Evolutionary conservation across 2,113 vertebrate genomes (phyloP).

Genomic region (Cyanistes caeruleus): DNA sequence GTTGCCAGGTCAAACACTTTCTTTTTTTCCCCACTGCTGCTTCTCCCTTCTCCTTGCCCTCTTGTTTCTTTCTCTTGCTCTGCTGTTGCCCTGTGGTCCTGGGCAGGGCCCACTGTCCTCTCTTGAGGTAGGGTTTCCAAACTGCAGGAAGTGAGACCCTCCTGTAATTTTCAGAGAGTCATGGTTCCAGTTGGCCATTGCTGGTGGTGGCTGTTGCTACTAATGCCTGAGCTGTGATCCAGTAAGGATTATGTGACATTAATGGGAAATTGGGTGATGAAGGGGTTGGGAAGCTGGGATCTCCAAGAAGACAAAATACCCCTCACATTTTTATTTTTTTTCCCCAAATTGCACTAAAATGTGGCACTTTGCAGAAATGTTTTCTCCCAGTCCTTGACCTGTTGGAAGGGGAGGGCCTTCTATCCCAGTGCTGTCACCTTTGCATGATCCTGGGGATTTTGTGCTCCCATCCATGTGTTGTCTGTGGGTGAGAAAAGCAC

Average conservation of each 20-base stretch:
- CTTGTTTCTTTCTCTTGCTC: neutral
- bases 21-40: neutral
- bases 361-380: neutral
- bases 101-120: neutral
- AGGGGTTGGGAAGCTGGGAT: neutral
- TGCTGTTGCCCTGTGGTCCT: neutral
- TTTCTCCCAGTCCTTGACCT: neutral
- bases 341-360: neutral
- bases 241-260: neutral
- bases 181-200: accelerated
- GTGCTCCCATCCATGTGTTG: accelerated
- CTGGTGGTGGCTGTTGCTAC: neutral
- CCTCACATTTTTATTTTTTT: neutral
- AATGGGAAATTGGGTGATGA: neutral
- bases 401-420: neutral
- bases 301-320: neutral
- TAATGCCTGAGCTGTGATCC: neutral
- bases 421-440: neutral
- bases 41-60: neutral
- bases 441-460: neutral
- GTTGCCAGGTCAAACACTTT: constrained; percentile 86
- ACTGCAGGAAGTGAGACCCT: neutral
- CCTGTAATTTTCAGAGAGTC: neutral
- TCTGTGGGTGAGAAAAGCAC: neutral
- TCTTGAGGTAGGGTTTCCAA: neutral